These are phyloP conservation scores for Orchesella cincta DNA, from an alignment of 1,140 invertebrate genomes.

Conservation along the genomic window DNA sequence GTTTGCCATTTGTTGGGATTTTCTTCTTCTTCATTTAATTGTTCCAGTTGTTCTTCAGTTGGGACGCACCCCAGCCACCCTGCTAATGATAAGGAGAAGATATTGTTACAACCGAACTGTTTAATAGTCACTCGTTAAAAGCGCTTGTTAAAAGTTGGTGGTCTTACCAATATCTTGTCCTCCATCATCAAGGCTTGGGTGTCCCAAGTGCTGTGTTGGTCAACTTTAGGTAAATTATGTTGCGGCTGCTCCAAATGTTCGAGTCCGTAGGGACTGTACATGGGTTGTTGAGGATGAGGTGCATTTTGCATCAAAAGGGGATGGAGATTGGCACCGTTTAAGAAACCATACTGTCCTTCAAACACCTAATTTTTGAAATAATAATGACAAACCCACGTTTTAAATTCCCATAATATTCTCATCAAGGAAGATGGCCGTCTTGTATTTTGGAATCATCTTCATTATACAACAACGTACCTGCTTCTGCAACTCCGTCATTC, in stretches of 20 bases:
- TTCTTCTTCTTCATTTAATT: neutral
- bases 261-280: neutral
- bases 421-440: too few relatives aligned
- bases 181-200: constrained; percentile 10
- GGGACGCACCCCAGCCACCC: constrained; percentile 10
- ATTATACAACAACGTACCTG: constrained; percentile 37
- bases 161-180: neutral
- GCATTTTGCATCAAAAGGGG: constrained; percentile 2
- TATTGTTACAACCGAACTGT: neutral
- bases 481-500: constrained; percentile 46
- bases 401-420: neutral
- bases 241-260: neutral
- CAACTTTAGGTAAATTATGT: neutral
- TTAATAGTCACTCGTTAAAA: too few relatives aligned
- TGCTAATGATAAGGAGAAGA: neutral
- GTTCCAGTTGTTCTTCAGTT: too few relatives aligned
- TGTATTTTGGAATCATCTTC: neutral
- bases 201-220: constrained; percentile 4
- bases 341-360: constrained; percentile 1
- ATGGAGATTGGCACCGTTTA: constrained; percentile 6
- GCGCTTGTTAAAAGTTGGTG: too few relatives aligned
- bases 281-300: neutral
- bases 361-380: neutral
- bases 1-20: neutral
- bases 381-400: neutral